A percentile compares a stretch with the other conserved stretches of the same genome.
Conservation (phyloP, 1,140 invertebrate species). For the Drosophila equinoxialis region DNA sequence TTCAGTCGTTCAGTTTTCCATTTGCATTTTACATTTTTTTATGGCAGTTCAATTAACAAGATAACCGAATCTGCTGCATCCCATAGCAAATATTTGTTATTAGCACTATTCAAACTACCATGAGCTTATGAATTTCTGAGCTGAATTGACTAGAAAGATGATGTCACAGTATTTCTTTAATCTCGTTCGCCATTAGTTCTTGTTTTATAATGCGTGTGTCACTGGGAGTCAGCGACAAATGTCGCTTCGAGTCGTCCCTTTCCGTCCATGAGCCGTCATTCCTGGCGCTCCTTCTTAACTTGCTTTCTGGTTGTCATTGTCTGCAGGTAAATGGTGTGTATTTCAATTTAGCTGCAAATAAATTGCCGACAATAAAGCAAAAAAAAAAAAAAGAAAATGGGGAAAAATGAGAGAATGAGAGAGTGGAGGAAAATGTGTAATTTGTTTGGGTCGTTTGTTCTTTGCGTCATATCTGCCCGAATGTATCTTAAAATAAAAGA, state of each 20-base stretch:
- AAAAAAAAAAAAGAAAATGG: slow-evolving; percentile 17
- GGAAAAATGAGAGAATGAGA: not conserved
- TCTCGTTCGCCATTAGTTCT: slow-evolving; percentile 10
- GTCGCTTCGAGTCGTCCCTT: not conserved
- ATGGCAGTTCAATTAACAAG: slow-evolving; percentile 34
- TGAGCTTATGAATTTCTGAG: slow-evolving; percentile 22
- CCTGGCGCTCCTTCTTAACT: slow-evolving; percentile 12
- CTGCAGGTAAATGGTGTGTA: slow-evolving; percentile 79
- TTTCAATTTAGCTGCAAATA: slow-evolving; percentile 77
- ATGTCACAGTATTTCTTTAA: slow-evolving; percentile 54
- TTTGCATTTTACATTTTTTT: slow-evolving; percentile 17
- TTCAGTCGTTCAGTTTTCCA: too few species aligned
- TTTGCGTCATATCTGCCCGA: slow-evolving; percentile 69
- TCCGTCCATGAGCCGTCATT: not conserved
- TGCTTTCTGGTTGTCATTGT: slow-evolving; percentile 33
- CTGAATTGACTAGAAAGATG: slow-evolving; percentile 51
- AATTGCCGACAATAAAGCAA: slow-evolving; percentile 74
- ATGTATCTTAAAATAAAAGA: slow-evolving; percentile 52
- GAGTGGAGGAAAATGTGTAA: slow-evolving; percentile 61
- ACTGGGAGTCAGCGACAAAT: slow-evolving; percentile 45
- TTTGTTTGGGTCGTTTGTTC: slow-evolving; percentile 78
- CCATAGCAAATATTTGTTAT: slow-evolving; percentile 21
- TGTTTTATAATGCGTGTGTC: slow-evolving; percentile 53
- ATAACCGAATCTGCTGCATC: slow-evolving; percentile 39
- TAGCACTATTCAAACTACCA: slow-evolving; percentile 4